Evolutionary conservation across 2,113 vertebrate genomes (phyloP).

Genomic region (Butorides virescens): DNA sequence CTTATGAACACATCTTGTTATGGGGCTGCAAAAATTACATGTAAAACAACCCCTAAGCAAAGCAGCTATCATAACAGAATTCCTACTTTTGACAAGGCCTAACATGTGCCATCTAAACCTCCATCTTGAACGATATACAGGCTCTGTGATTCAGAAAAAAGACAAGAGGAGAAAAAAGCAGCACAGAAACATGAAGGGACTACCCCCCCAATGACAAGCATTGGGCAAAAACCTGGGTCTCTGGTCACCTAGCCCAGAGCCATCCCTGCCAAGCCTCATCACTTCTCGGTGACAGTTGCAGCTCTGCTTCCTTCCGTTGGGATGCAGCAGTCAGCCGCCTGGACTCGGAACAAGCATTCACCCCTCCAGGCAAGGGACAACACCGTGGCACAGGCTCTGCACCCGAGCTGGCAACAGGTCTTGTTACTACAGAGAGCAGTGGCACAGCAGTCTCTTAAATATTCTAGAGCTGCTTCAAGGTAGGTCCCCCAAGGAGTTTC

Average conservation of each 20-base stretch:
- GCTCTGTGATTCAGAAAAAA: background rate
- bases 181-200: background rate
- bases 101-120: background rate
- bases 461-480: background rate
- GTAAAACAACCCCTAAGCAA: background rate
- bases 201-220: background rate
- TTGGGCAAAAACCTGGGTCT: background rate
- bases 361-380: background rate
- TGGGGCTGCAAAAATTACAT: background rate
- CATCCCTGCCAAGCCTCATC: background rate
- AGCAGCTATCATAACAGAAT: background rate
- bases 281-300: background rate
- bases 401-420: background rate
- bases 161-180: background rate
- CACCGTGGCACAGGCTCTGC: background rate
- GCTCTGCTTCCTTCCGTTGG: background rate
- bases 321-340: background rate
- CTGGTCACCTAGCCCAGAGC: background rate
- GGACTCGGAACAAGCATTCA: background rate
- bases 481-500: background rate
- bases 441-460: background rate
- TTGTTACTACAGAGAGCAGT: background rate
- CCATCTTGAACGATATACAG: rapidly evolving
- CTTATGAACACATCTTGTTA: background rate
- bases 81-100: background rate